A percentile compares a stretch with the other conserved stretches of the same genome.
Conservation (phyloP, 2,113 vertebrate species). For the Thomomys bottae region DNA sequence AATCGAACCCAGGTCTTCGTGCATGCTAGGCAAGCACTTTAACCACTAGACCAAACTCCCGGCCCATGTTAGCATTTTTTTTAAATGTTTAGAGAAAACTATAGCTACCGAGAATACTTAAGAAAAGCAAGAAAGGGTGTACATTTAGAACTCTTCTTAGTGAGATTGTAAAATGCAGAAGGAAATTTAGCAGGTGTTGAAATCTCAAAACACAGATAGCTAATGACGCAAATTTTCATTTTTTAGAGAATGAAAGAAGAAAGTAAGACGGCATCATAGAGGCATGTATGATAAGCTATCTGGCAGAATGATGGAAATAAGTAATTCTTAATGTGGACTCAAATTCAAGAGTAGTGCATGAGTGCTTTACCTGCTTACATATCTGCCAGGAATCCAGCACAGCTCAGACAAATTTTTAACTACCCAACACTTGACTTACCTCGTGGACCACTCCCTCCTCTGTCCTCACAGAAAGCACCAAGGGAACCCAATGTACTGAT, state of each 20-base stretch:
- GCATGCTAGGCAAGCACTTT: too few species aligned
- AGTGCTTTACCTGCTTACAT: not conserved
- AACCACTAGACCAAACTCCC: too few species aligned
- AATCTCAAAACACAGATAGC: slow-evolving; percentile 2
- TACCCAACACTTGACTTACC: not conserved
- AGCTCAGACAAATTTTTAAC: not conserved
- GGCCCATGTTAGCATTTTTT: too few species aligned
- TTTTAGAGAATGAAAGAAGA: slow-evolving; percentile 4
- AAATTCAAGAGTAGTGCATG: not conserved
- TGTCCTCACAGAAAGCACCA: not conserved
- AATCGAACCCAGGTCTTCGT: too few species aligned
- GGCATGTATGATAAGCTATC: not conserved
- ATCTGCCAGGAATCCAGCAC: not conserved
- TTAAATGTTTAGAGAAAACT: not conserved
- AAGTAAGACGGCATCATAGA: not conserved
- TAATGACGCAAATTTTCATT: slow-evolving; percentile 47
- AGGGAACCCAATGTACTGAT: not conserved
- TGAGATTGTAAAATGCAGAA: slow-evolving; percentile 13
- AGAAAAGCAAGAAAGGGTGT: not conserved
- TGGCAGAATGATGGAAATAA: not conserved
- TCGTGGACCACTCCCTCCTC: not conserved
- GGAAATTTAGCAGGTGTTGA: slow-evolving; percentile 1
- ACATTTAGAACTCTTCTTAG: not conserved
- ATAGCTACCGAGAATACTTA: not conserved
- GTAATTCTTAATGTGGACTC: not conserved